Conservation (phyloP, 2,113 vertebrate species). For the Lampris incognitus region DNA sequence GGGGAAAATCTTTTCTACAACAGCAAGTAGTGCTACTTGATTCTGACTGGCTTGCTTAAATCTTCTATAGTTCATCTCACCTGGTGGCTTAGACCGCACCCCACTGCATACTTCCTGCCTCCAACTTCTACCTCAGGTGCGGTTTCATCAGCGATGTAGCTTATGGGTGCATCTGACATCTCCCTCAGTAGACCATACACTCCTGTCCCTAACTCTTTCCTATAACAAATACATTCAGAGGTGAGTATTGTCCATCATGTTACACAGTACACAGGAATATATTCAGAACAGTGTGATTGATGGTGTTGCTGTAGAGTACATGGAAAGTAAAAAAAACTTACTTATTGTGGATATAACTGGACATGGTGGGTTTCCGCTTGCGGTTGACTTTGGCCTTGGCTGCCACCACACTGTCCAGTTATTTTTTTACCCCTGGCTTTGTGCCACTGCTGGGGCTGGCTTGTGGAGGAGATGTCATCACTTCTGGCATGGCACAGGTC, state of each 20-base stretch:
- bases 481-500: not conserved
- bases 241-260: no score
- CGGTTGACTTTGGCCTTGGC: not conserved
- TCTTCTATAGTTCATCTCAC: not conserved
- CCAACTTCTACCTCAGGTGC: not conserved
- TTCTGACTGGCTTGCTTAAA: no score
- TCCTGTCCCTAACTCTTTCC: not conserved
- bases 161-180: constrained; percentile 5
- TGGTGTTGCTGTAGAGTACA: not conserved
- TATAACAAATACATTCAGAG: no score
- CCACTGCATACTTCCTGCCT: not conserved
- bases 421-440: not conserved
- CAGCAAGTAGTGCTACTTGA: no score
- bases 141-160: not conserved
- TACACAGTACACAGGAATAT: no score
- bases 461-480: not conserved
- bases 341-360: not conserved
- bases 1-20: no score
- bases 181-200: not conserved
- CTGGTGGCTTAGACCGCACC: not conserved
- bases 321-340: not conserved
- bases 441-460: not conserved
- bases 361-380: not conserved
- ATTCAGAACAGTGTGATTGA: not conserved
- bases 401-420: not conserved